Evolutionary conservation across 2,797 vertebrate species (phyloP).

Genomic region (Brotula barbata): DNA sequence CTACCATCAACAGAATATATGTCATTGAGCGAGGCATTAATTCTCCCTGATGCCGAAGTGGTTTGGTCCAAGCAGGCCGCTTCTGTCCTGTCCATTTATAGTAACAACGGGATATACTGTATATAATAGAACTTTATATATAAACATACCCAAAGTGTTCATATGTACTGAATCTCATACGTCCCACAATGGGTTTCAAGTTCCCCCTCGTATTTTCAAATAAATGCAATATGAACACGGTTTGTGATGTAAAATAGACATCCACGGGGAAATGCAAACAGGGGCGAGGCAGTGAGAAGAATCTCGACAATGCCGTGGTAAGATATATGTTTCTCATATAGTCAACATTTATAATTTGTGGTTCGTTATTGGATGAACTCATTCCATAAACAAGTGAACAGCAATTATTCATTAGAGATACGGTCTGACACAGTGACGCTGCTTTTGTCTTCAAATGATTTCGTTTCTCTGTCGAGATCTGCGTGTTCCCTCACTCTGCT

Average conservation of each 20-base stretch:
- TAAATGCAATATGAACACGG: neutral
- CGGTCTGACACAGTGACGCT: constrained; percentile 16
- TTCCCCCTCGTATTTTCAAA: no score
- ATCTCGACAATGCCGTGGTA: neutral
- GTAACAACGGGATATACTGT: constrained; percentile 77
- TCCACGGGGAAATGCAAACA: no score
- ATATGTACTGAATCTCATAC: constrained; percentile 28
- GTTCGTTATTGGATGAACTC: no score
- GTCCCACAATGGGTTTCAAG: no score
- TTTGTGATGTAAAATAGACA: neutral
- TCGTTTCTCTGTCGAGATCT: constrained; percentile 69
- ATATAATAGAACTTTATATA: constrained; percentile 77
- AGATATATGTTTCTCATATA: neutral
- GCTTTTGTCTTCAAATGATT: constrained; percentile 57
- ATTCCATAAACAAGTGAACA: neutral
- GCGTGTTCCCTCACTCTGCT: constrained; percentile 68
- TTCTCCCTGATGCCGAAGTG: constrained; percentile 53
- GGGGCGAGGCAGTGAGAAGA: neutral
- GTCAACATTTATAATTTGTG: no score
- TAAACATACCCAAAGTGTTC: constrained; percentile 13
- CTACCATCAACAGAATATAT: neutral
- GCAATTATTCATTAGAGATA: neutral
- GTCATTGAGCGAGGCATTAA: constrained; percentile 19
- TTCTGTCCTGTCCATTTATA: constrained; percentile 84
- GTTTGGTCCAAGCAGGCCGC: constrained; percentile 75